Conservation (phyloP, 1,140 invertebrate genomes). For the Drosophila subobscura region DNA sequence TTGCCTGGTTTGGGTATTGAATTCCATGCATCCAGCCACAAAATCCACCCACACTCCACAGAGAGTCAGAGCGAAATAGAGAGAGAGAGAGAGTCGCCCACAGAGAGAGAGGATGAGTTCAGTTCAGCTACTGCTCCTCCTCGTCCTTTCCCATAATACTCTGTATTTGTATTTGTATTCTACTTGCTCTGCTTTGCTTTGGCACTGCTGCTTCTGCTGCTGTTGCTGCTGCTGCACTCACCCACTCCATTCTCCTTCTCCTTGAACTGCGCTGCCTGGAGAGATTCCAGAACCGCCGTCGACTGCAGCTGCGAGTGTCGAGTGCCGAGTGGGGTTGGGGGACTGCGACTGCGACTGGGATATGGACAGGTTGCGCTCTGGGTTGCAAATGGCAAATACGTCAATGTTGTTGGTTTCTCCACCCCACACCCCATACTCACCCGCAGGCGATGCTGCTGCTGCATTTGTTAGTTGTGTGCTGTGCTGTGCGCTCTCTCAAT, state of each 20-base stretch:
- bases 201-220: slow-evolving; percentile 50
- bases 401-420: slow-evolving; percentile 56
- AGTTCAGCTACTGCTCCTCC: too few species aligned
- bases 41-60: slow-evolving; percentile 40
- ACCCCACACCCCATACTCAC: slow-evolving; percentile 14
- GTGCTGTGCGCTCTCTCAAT: slow-evolving; percentile 26
- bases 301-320: slow-evolving; percentile 41
- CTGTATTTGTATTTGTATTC: slow-evolving; percentile 37
- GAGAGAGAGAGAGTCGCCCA: background rate
- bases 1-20: slow-evolving; percentile 27
- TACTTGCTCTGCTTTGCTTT: slow-evolving; percentile 31
- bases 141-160: background rate
- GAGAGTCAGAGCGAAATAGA: background rate
- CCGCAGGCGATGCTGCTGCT: background rate
- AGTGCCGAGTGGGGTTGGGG: slow-evolving; percentile 20
- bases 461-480: slow-evolving; percentile 19
- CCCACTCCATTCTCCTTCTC: slow-evolving; percentile 30
- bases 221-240: slow-evolving; percentile 14
- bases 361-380: slow-evolving; percentile 35
- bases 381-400: slow-evolving; percentile 72
- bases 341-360: background rate
- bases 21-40: slow-evolving; percentile 57
- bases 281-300: slow-evolving; percentile 4
- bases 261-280: slow-evolving; percentile 19
- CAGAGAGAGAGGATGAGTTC: slow-evolving; percentile 2